Conservation (phyloP, 2,113 vertebrate species). For the Gadus macrocephalus region DNA sequence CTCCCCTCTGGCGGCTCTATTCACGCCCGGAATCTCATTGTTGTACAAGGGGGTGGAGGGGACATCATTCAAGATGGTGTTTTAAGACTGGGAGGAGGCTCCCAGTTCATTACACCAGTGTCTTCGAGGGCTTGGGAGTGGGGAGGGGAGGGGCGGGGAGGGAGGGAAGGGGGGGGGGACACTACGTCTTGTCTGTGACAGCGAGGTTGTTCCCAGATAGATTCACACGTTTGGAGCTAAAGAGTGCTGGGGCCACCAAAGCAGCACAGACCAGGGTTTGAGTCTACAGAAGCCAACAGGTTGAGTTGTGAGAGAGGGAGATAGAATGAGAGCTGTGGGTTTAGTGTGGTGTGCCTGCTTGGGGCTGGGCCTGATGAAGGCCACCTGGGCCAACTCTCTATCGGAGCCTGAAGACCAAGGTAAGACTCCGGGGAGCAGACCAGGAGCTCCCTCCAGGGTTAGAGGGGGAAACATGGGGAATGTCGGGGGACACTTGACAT, state of each 20-base stretch:
- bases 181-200: constrained; percentile 55
- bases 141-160: no score
- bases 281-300: constrained; percentile 13
- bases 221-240: constrained; percentile 45
- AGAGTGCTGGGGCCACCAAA: constrained; percentile 12
- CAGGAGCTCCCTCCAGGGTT: neutral
- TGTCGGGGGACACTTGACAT: no score
- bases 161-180: neutral
- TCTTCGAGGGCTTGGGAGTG: constrained; percentile 42
- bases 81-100: constrained; percentile 65
- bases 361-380: constrained; percentile 49
- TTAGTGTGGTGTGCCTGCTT: constrained; percentile 52
- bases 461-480: no score
- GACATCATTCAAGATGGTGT: constrained; percentile 68
- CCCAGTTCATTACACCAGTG: constrained; percentile 58
- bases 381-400: constrained; percentile 42
- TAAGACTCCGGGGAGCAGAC: constrained; percentile 28
- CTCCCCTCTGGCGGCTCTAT: constrained; percentile 59
- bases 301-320: constrained; percentile 8
- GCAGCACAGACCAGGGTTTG: constrained; percentile 12
- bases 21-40: constrained; percentile 72
- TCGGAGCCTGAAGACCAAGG: constrained; percentile 49
- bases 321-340: constrained; percentile 58
- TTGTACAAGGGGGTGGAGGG: constrained; percentile 35
- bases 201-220: constrained; percentile 30